Base-by-base conservation (phyloP, 1,140 invertebrate genomes). In the Pseudomyrmex pallidus region DNA sequence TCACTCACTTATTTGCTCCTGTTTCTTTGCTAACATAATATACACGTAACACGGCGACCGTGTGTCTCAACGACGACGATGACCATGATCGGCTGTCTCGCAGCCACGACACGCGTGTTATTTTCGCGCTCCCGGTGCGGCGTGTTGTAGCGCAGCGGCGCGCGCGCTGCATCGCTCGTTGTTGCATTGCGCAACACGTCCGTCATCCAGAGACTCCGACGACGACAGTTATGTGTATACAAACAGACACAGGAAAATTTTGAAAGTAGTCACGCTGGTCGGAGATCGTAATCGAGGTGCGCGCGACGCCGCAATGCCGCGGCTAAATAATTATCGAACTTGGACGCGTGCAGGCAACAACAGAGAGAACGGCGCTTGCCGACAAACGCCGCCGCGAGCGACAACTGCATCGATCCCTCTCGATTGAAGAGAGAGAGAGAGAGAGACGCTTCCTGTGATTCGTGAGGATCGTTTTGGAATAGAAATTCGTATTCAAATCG, bases 241-340 rank as follows among this genome's bases (percentile, higher is more conserved):
- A 86, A 70, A 84, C 74, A 76, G 62, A 85, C 22, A 35, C 35
- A 35, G 46, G 62, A 61, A 63, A 57, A 78, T 82, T 85, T 87
- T 73, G 85, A 85, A 87, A 87, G 85, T 87, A 84, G 83, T 85
- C 85, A 82, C 64, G 74, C 83, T 61, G 76, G 68, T 87, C 68
- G 82, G 35, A 35, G 66, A 70, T 70, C 64, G 44, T 70, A 70
- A 87, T 80, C 74, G 67, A 46, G 35, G 35, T 2, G 52, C 46
- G 15, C 20, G 70, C 48, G 52, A 22, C 44, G 59, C 20, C 10
- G 64, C 61, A 61, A 76, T 61, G 22, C 8, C 13, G 62, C 48
- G 64, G 15, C 46, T 72, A 20, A 63, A 25, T 62, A 72, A 80
- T 80, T 80, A 59, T 70, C 66, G 46, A 35, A 12, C 17, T 50